A percentile compares a stretch with the other conserved stretches of the same genome.
These are phyloP conservation scores for Oreochromis aureus DNA, from an alignment of 2,113 vertebrate genomes.

Conservation along the genomic window DNA sequence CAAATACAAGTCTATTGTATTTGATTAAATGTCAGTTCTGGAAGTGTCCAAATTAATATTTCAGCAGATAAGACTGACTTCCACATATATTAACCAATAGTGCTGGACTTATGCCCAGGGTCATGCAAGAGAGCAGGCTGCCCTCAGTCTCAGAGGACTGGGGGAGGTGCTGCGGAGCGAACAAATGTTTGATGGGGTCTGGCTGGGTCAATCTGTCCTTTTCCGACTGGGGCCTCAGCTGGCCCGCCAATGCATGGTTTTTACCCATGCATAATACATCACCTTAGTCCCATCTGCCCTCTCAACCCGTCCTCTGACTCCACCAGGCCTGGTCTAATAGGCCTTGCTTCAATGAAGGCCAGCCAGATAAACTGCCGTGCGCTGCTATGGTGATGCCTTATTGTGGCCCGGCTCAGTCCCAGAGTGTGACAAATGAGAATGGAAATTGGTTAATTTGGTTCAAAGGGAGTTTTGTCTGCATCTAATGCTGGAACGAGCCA, in stretches of 20 bases:
- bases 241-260: conserved; percentile 24
- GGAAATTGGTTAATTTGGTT: conserved; percentile 46
- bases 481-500: neutral
- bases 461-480: conserved; percentile 26
- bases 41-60: conserved; percentile 42
- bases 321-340: conserved; percentile 19
- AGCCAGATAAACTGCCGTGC: neutral
- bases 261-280: conserved; percentile 63
- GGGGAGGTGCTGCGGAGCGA: neutral
- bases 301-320: conserved; percentile 27
- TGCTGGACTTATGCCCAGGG: conserved; percentile 24
- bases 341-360: conserved; percentile 1
- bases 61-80: conserved; percentile 25
- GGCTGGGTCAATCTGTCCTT: conserved; percentile 49
- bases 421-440: conserved; percentile 46
- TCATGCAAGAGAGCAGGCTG: conserved; percentile 32
- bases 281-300: conserved; percentile 57
- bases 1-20: neutral
- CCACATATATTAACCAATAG: conserved; percentile 19
- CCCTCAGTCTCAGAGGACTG: conserved; percentile 6
- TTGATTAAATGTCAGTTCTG: neutral
- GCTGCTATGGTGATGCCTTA: neutral
- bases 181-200: conserved; percentile 35
- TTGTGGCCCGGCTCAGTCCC: conserved; percentile 1
- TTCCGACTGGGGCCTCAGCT: conserved; percentile 52